phyloP scores from a whole-genome alignment of 2,888 invertebrate species.

The Eupithecia abbreviata region DNA sequence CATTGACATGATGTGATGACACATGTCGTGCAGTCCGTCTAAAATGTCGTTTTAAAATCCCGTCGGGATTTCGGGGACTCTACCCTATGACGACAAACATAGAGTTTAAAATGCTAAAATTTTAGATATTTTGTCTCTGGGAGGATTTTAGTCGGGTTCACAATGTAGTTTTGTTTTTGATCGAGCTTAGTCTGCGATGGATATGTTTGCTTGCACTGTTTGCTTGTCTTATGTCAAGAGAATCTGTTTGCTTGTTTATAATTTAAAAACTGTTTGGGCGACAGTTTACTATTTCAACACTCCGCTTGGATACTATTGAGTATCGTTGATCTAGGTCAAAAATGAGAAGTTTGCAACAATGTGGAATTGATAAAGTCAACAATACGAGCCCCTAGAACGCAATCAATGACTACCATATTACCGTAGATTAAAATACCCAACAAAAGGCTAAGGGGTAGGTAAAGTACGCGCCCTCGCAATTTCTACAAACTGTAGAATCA shows the following conservation, averaged over 20 bases:
- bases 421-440: conserved; percentile 71
- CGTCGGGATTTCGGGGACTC: conserved; percentile 41
- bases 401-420: conserved; percentile 55
- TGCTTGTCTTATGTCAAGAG: conserved; percentile 63
- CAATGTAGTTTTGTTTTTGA: conserved; percentile 75
- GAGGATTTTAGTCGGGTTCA: conserved; percentile 71
- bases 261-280: conserved; percentile 47
- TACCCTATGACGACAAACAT: conserved; percentile 50
- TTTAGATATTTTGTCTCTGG: conserved; percentile 58
- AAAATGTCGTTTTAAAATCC: conserved; percentile 76
- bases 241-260: conserved; percentile 58
- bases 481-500: conserved; percentile 73
- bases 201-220: conserved; percentile 64
- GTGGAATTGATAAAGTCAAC: conserved; percentile 33
- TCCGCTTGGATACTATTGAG: neutral
- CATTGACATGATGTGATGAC: conserved; percentile 84
- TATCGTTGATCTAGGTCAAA: neutral
- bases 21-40: conserved; percentile 81
- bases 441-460: conserved; percentile 69
- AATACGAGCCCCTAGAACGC: conserved; percentile 33
- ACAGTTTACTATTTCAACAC: neutral
- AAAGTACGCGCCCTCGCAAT: conserved; percentile 70
- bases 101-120: conserved; percentile 48
- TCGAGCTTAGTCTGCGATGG: conserved; percentile 50
- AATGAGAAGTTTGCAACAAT: neutral